Evolutionary conservation across 2,113 vertebrate species (phyloP).

Genomic region (Otocyon megalotis): DNA sequence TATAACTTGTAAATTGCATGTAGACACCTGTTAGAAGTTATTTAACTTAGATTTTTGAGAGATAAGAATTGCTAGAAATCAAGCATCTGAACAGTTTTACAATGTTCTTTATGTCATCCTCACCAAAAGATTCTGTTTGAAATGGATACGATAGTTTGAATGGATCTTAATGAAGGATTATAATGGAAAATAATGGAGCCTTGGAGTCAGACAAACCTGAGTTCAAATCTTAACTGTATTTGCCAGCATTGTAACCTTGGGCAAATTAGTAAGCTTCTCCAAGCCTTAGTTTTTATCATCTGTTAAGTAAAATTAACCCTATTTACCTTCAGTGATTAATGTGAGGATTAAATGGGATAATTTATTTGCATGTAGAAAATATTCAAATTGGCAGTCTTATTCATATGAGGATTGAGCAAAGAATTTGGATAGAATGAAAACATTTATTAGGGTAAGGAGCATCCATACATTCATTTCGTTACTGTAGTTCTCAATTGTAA

Average conservation of each 20-base stretch:
- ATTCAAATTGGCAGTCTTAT: not conserved
- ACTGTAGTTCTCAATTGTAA: not conserved
- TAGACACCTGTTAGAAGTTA: constrained; percentile 31
- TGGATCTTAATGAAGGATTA: not conserved
- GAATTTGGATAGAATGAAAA: not conserved
- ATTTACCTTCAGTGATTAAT: not conserved
- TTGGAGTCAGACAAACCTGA: not conserved
- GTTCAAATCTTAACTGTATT: constrained; percentile 12
- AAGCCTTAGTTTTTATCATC: not conserved
- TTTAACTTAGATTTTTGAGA: constrained; percentile 15
- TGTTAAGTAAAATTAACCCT: not conserved
- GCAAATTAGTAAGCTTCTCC: not conserved
- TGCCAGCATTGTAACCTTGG: not conserved
- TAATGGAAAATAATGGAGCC: not conserved
- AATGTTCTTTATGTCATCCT: not conserved
- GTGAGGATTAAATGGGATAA: not conserved
- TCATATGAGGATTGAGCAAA: not conserved
- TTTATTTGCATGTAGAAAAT: constrained; percentile 52
- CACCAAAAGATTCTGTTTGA: not conserved
- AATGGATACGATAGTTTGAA: not conserved
- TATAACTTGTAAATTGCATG: constrained; percentile 58
- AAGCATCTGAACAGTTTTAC: not conserved
- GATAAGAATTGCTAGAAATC: not conserved
- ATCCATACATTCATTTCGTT: not conserved
- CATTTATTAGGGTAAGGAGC: not conserved